Conservation (phyloP, 2,797 vertebrate species). For the Paramormyrops hopkinsi region DNA sequence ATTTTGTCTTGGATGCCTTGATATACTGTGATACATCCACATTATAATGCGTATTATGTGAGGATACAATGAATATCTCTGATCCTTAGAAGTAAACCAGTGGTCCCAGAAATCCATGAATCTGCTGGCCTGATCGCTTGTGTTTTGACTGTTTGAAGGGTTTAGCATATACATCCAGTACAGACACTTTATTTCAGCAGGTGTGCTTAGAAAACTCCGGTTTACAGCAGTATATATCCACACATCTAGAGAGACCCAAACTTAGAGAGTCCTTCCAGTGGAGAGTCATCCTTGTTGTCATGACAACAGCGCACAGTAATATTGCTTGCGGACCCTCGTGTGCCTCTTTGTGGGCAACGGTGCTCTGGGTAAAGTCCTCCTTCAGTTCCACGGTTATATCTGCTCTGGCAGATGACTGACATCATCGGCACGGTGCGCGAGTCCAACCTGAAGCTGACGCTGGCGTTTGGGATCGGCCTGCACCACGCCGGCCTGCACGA, state of each 20-base stretch:
- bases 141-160: not conserved
- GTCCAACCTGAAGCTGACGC: constrained; percentile 90
- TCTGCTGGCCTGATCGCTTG: not conserved
- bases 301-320: not conserved
- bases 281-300: not conserved
- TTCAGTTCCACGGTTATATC: not conserved
- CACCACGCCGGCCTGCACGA: constrained; percentile 94
- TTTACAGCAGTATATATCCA: not conserved
- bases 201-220: not conserved
- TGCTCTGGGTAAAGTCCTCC: not conserved
- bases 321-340: not conserved
- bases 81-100: not conserved
- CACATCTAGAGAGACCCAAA: not conserved
- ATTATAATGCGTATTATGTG: not conserved
- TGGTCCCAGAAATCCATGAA: not conserved
- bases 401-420: constrained; percentile 72
- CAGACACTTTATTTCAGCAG: not conserved
- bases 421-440: constrained; percentile 86
- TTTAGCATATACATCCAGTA: not conserved
- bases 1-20: not conserved
- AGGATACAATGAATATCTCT: not conserved
- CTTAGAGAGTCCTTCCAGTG: not conserved
- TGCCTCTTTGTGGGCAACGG: not conserved
- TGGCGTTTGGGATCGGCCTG: constrained; percentile 96
- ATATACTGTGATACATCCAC: not conserved